Base-by-base conservation (phyloP, 2,797 vertebrate genomes). In the Microctenopoma stevenorrisi region DNA sequence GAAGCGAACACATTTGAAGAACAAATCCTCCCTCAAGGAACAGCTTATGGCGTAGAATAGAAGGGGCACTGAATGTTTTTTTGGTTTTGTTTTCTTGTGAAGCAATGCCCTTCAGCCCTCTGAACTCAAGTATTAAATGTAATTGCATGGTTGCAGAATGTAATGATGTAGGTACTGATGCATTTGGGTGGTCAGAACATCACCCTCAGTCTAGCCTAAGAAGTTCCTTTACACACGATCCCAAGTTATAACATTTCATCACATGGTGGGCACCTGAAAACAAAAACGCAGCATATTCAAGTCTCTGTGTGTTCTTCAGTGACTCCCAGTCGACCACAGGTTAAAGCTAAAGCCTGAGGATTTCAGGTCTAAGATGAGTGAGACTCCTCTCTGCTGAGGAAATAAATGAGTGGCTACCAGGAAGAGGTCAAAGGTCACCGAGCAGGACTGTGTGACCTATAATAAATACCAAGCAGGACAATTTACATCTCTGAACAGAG, bases 1-100 rank as follows among this genome's bases (percentile, higher is more conserved):
- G 53, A 50, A 68, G 44, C 82, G 62, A 15, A 47, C 56, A 68
- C 35, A 59, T 68, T 49, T 25, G 46, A 58, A 49, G 37, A 60
- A 42, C 53, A 81, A 76, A 85, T 72, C 73, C 59, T 56, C 46
- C n/a, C 11, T 48, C 8, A 15, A 55, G 61, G 43, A 77, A 52
- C 37, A 44, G 56, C 37, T 53, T 66, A 40, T 43, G 30, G 25
- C 42, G 55, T 14, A 33, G 55, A 71, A 63, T 30, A 8, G 43
- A 43, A 47, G n/a, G 9, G 5, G 47, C 30, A 56, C 37, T 9
- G 10, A 47, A 22, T 47, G 55, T 30, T 49, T 63, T 16, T 53
- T 50, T 52, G 14, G 71, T 54, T 13, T 64, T 65, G 1, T 60
- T 60, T n/a, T 69, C 40, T 33, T 37, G 38, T 64, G 37, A 69